Conservation (phyloP, 2,797 vertebrate species). For the Anguilla marmorata region DNA sequence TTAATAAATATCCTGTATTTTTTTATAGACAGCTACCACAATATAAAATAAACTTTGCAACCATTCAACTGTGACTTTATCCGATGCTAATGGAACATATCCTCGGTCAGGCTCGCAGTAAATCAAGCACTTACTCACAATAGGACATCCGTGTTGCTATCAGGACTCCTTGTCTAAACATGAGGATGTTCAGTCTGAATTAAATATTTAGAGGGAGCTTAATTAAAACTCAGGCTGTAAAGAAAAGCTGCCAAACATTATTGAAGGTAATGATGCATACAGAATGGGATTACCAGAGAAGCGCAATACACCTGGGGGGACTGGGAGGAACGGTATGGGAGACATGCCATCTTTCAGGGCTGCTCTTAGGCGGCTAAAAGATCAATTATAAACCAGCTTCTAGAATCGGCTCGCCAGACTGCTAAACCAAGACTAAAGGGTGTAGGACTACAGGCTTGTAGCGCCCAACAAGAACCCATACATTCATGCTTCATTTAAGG, state of each 20-base stretch:
- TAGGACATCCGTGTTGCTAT: conserved; percentile 24
- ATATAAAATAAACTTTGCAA: conserved; percentile 30
- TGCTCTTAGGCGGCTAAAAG: conserved; percentile 63
- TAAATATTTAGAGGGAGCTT: conserved; percentile 72
- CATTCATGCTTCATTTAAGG: background rate
- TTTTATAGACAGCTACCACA: background rate
- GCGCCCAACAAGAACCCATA: background rate
- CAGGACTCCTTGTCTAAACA: conserved; percentile 49
- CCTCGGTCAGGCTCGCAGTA: conserved; percentile 42
- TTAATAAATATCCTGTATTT: conserved; percentile 8
- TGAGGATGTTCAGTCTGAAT: conserved; percentile 62
- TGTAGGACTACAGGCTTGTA: background rate
- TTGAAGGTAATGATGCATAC: conserved; percentile 76
- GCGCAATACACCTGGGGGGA: conserved; percentile 62
- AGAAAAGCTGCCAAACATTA: conserved; percentile 68
- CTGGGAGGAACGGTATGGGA: conserved; percentile 62
- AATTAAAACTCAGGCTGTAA: conserved; percentile 68
- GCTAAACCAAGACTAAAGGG: conserved; percentile 47
- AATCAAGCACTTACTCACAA: conserved; percentile 36
- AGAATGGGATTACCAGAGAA: conserved; percentile 68
- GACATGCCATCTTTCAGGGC: conserved; percentile 51
- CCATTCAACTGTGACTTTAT: background rate
- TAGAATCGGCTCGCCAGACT: conserved; percentile 60
- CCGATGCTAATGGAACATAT: conserved; percentile 17
- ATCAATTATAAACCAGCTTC: conserved; percentile 66